These are phyloP conservation scores for Dryoscopus gambensis DNA, from an alignment of 2,113 vertebrate species.

Conservation along the genomic window DNA sequence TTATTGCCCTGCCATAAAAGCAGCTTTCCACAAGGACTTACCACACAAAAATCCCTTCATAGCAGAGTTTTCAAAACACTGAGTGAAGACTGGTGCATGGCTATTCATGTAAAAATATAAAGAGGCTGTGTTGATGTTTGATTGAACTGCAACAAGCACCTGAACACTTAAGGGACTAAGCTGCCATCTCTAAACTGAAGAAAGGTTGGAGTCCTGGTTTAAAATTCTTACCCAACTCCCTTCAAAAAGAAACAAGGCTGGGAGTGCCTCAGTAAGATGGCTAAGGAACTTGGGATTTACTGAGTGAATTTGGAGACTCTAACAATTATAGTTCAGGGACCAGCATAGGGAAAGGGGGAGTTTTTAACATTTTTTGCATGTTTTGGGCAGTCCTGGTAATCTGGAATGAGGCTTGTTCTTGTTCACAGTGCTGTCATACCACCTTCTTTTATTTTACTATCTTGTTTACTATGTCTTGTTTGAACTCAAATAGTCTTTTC, in stretches of 20 bases:
- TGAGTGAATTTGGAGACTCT: not conserved
- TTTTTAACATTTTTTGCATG: not conserved
- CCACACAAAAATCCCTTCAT: accelerated
- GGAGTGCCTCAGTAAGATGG: not conserved
- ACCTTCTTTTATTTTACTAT: not conserved
- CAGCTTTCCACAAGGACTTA: not conserved
- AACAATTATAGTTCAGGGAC: not conserved
- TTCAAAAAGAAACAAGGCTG: not conserved
- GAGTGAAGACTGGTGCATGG: not conserved
- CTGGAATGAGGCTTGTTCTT: not conserved
- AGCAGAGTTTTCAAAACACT: not conserved
- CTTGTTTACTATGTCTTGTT: not conserved
- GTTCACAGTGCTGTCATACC: not conserved
- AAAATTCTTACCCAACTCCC: not conserved
- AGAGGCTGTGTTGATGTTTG: not conserved
- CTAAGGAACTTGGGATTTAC: not conserved
- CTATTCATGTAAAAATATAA: not conserved
- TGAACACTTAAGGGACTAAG: not conserved
- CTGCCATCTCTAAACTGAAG: not conserved
- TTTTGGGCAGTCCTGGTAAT: not conserved
- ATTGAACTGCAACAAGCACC: not conserved
- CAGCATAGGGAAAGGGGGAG: not conserved
- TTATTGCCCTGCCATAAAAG: not conserved
- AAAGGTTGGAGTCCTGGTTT: not conserved
- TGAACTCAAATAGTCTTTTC: not conserved